A percentile compares a stretch with the other conserved stretches of the same genome.
Evolutionary conservation across 2,797 vertebrate genomes (phyloP).

Genomic region (Sparus aurata): DNA sequence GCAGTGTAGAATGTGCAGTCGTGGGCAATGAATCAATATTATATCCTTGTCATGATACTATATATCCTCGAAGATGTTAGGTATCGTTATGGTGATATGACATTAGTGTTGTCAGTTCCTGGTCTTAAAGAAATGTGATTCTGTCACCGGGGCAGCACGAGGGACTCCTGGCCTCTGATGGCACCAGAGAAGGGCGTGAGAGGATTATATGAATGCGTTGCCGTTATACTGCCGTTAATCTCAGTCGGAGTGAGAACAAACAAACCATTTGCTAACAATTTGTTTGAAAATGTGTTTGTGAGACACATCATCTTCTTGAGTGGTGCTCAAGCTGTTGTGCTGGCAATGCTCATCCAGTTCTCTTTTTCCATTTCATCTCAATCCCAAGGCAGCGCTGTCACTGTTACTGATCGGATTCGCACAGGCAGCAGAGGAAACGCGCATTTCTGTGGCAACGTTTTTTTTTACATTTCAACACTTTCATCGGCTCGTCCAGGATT

Average conservation of each 20-base stretch:
- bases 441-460: neutral
- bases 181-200: neutral
- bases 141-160: neutral
- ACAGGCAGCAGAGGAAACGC: neutral
- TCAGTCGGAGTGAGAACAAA: neutral
- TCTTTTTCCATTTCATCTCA: neutral
- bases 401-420: neutral
- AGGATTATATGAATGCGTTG: neutral
- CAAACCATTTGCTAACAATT: neutral
- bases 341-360: neutral
- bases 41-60: too few species aligned
- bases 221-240: neutral
- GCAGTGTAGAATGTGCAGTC: neutral
- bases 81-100: too few species aligned
- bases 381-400: neutral
- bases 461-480: neutral
- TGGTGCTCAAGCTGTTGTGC: slow-evolving; percentile 1
- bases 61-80: too few species aligned
- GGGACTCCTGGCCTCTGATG: neutral
- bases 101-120: too few species aligned
- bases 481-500: slow-evolving; percentile 3
- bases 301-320: neutral
- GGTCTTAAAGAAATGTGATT: neutral
- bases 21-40: too few species aligned
- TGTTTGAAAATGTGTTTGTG: neutral